Evolutionary conservation across 2,113 vertebrate genomes (phyloP).

Genomic region (Candoia aspera): DNA sequence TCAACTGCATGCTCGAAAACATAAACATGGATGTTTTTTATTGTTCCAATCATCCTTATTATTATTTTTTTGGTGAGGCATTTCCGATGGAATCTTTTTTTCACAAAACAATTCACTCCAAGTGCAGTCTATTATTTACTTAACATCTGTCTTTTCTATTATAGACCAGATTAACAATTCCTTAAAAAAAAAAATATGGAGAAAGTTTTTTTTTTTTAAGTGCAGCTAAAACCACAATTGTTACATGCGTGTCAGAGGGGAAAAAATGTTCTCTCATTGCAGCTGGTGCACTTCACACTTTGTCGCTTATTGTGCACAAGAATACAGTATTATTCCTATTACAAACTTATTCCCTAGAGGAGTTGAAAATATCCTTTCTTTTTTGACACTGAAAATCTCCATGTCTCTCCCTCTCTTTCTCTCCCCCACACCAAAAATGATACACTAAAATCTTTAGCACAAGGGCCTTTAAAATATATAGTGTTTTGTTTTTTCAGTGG

Average conservation of each 20-base stretch:
- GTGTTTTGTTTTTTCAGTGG: conserved; percentile 75
- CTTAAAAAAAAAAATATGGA: conserved; percentile 20
- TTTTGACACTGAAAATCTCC: conserved; percentile 38
- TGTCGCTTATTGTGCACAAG: conserved; percentile 41
- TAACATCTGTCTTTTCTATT: conserved; percentile 79
- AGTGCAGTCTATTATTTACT: conserved; percentile 71
- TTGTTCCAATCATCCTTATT: conserved; percentile 65
- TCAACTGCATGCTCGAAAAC: conserved; percentile 62
- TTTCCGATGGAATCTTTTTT: conserved; percentile 62
- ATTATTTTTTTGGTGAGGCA: conserved; percentile 43
- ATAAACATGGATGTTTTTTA: conserved; percentile 60
- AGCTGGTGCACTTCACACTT: conserved; percentile 54
- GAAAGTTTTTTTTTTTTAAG: conserved; percentile 21
- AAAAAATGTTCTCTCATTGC: conserved; percentile 55
- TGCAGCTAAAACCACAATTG: conserved; percentile 31
- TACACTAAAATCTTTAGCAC: conserved; percentile 70
- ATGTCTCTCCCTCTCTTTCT: conserved; percentile 22
- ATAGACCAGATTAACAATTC: conserved; percentile 73
- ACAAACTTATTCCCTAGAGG: conserved; percentile 44
- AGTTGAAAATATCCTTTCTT: not conserved
- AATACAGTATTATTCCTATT: conserved; percentile 56
- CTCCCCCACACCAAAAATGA: conserved; percentile 17
- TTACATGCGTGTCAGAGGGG: conserved; percentile 40
- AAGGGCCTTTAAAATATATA: conserved; percentile 72
- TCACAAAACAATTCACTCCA: conserved; percentile 58